Base-by-base conservation (phyloP, 2,888 invertebrate genomes). In the Rotaria sp. region DNA sequence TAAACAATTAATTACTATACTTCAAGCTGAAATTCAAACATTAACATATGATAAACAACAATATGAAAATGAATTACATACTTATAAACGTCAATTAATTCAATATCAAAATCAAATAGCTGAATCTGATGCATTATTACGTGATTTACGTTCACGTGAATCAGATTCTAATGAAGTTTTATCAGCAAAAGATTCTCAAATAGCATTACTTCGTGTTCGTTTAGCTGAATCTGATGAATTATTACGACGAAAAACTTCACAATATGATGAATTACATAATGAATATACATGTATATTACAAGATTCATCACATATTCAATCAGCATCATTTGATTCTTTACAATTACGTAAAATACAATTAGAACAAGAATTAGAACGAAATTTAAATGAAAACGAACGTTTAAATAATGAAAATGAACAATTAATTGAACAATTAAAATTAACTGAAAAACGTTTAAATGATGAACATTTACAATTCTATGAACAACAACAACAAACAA, bases 111-210 rank as follows among this genome's bases (percentile, higher is more conserved):
- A 87, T 50, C 88, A 88, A 84, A 50, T 88, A 48, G 84, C 85
- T 1, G 88, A 89, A 85, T 88, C 89, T 86, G 92, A 92, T 87
- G 90, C 91, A 87, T 85, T 90, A 26, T 87, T 92, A 3, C 88
- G 91, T 55, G 92, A 92, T 87, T 87, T 92, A 41, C 90, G 90
- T 87, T 89, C 91, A 45, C 88, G 90, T 67, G 92, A 92, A 87
- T 88, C 88, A 26, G 92, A 92, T 88, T 88, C 92, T 45, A 88
- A 88, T 80, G 91, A 92, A 87, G 90, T 91, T 5, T 87, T 92
- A 30, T 88, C 88, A 41, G 92, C 92, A 35, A 92, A 92, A 88
- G 92, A 92, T 88, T 90, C 92, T 1, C 92, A 92, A 89, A 88
- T 92, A 84, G 91, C 89, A 50, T 89, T 91, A 13, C 88, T 92